Evolutionary conservation across 2,888 invertebrate genomes (phyloP).

Genomic region (Oligia latruncula): DNA sequence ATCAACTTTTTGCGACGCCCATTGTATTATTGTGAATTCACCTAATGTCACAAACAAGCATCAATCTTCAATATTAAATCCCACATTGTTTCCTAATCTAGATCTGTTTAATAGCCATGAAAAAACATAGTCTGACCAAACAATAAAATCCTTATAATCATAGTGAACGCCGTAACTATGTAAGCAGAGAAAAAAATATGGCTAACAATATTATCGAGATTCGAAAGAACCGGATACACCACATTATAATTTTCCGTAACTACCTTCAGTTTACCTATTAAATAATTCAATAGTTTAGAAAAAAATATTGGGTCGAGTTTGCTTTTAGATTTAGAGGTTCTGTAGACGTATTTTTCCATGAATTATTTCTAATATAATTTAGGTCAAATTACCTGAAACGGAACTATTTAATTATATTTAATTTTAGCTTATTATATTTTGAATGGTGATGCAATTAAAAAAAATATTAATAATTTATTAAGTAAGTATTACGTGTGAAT

Average conservation of each 20-base stretch:
- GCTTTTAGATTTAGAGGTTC: slow-evolving; percentile 26
- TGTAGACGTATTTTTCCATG: neutral
- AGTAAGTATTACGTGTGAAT: too few relatives aligned
- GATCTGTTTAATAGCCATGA: slow-evolving; percentile 46
- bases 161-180: slow-evolving; percentile 61
- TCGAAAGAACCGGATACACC: slow-evolving; percentile 71
- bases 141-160: slow-evolving; percentile 63
- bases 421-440: too few relatives aligned
- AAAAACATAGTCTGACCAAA: slow-evolving; percentile 52
- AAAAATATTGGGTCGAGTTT: neutral
- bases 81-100: slow-evolving; percentile 57
- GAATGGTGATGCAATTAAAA: too few relatives aligned
- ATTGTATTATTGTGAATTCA: slow-evolving; percentile 25
- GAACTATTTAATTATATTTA: too few relatives aligned
- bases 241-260: slow-evolving; percentile 72
- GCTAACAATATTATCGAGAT: slow-evolving; percentile 72
- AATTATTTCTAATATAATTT: neutral
- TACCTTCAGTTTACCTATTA: slow-evolving; percentile 73
- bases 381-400: too few relatives aligned
- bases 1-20: slow-evolving; percentile 36
- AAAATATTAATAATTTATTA: too few relatives aligned
- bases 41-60: slow-evolving; percentile 32
- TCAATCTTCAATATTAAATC: slow-evolving; percentile 42
- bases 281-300: slow-evolving; percentile 73
- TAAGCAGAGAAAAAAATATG: slow-evolving; percentile 54